Evolutionary conservation across 2,888 invertebrate genomes (phyloP), one percentile per base, ranked within the genome.

Genomic region (Galerucella calmariensis): DNA sequence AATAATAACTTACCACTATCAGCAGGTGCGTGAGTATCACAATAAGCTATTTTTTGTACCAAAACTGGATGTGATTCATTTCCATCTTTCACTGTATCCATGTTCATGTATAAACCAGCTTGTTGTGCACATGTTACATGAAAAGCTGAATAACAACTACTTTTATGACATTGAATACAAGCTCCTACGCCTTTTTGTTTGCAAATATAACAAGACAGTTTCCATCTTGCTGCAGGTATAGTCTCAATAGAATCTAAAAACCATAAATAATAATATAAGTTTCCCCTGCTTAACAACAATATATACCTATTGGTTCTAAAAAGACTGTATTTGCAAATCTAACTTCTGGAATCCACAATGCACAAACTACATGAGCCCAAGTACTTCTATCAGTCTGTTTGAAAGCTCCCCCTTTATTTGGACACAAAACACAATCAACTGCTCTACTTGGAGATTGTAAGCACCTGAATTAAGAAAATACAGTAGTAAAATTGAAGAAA

Each of bases 91-190:
- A 97, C 95, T 0, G 97, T 97, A 84, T 98, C 96, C 94, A 99
- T 98, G 84, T 96, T 95, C 98, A 98, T 98, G 84, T 95, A 95
- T 1, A 99, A 89, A 0, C 92, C 97, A 35, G 98, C 97, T 85
- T 96, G 97, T 86, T 98, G 98, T 0, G 99, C 99, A 88, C 99
- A 99, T 0, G 99, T 99, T 3, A 99, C 99, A 87, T 99, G 99
- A 88, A 99, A 99, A 0, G 99, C 98, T 10, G 97, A 95, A 86
- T 98, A 98, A 86, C 98, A 98, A 87, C 95, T 97, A 82, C 93
- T 94, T 84, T 97, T 95, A 88, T 98, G 97, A 86, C 99, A 99
- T 88, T 99, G 99, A 78, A 99, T 98, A 85, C 99, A 99, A 0
- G 99, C 98, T 5, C 99, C 99, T 0, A 94, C 94, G 46, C 94